These are phyloP conservation scores for Nipponacmea schrenckii DNA, from an alignment of 2,888 invertebrate genomes.

Conservation along the genomic window DNA sequence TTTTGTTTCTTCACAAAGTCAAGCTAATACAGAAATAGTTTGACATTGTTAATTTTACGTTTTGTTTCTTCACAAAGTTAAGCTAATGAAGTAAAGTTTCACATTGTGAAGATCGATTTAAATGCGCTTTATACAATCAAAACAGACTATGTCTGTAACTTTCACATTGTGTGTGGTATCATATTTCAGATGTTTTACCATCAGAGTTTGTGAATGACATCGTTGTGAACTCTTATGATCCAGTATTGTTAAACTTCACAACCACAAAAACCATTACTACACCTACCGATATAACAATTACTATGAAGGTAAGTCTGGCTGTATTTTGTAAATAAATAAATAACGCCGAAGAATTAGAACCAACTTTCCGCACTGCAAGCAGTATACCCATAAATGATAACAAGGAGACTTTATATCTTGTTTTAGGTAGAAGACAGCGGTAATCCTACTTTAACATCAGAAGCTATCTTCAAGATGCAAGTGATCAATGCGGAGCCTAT, in stretches of 20 bases:
- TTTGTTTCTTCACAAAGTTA: no score
- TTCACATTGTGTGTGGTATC: neutral
- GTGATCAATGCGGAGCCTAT: neutral
- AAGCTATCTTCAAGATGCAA: neutral
- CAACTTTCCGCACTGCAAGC: no score
- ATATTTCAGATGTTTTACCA: neutral
- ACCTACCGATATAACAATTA: neutral
- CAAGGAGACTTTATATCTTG: neutral
- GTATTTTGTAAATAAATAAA: no score
- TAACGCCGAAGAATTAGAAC: no score
- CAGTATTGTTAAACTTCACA: neutral
- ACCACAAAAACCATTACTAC: neutral
- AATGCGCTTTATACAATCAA: no score
- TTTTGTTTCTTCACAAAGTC: no score
- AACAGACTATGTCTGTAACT: no score
- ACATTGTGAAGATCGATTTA: neutral
- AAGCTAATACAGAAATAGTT: no score
- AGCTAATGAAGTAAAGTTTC: neutral
- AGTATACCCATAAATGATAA: no score
- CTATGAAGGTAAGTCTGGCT: neutral
- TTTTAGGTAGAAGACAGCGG: neutral
- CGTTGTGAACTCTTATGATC: neutral
- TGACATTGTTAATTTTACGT: no score
- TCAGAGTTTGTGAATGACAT: neutral
- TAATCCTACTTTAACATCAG: neutral